These are phyloP conservation scores for Cepaea nemoralis DNA, from an alignment of 1,140 invertebrate species.

Conservation along the genomic window DNA sequence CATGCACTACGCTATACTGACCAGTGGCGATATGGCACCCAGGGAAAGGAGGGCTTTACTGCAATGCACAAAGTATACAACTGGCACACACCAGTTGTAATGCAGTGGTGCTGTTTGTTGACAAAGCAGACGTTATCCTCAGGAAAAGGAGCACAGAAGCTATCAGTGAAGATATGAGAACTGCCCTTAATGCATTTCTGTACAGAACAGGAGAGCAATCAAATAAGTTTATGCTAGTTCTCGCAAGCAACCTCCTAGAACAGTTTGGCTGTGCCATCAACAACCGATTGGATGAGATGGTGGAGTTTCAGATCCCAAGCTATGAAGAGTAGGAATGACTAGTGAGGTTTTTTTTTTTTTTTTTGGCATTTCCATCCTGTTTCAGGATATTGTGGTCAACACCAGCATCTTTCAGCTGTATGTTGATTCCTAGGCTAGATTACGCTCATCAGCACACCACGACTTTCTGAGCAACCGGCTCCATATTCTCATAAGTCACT, in stretches of 20 bases:
- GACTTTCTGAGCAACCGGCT: too few species aligned
- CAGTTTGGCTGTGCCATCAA: constrained; percentile 99
- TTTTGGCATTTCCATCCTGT: too few species aligned
- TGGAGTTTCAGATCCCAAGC: constrained; percentile 92
- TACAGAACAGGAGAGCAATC: constrained; percentile 98
- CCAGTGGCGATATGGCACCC: constrained; percentile 97
- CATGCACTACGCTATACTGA: constrained; percentile 98
- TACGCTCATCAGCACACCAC: too few species aligned
- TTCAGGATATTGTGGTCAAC: too few species aligned
- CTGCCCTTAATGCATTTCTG: constrained; percentile 96
- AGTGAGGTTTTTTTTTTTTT: too few species aligned
- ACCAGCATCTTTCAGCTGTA: too few species aligned
- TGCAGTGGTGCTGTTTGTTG: constrained; percentile 94
- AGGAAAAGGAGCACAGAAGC: constrained; percentile 93
- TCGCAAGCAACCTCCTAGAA: constrained; percentile 98
- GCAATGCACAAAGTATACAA: constrained; percentile 99
- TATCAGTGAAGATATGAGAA: constrained; percentile 94
- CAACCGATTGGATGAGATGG: constrained; percentile 96
- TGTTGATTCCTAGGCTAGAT: too few species aligned
- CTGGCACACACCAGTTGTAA: constrained; percentile 91
- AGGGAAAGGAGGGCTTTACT: constrained; percentile 94
- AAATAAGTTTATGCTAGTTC: constrained; percentile 94
- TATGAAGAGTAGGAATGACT: constrained; percentile 92
- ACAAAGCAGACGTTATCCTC: constrained; percentile 98
- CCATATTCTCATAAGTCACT: too few species aligned